Evolutionary conservation across 1,140 invertebrate species (phyloP).

Genomic region (Brachionus koreanus): DNA sequence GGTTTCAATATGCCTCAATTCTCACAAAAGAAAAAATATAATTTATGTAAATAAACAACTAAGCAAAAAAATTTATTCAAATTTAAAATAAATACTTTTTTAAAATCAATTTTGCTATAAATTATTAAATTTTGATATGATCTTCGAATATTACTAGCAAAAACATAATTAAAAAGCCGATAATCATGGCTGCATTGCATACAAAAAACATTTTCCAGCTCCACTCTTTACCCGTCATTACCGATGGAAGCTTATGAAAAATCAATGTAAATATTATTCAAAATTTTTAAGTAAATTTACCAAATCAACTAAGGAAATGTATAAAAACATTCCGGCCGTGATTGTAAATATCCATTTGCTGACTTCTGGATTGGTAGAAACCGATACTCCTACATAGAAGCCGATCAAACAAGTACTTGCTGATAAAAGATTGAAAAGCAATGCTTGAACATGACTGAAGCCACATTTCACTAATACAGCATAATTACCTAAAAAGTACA

Average conservation of each 20-base stretch:
- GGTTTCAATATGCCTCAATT: not conserved
- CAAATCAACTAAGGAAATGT: slow-evolving; percentile 43
- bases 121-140: slow-evolving; percentile 36
- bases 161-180: slow-evolving; percentile 24
- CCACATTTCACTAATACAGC: slow-evolving; percentile 43
- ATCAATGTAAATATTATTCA: not conserved
- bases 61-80: not conserved
- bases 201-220: slow-evolving; percentile 41
- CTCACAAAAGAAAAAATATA: not conserved
- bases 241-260: not conserved
- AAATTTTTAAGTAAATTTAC: slow-evolving; percentile 45
- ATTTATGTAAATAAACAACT: not conserved
- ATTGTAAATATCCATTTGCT: slow-evolving; percentile 40
- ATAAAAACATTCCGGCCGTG: slow-evolving; percentile 44
- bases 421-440: slow-evolving; percentile 61
- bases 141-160: slow-evolving; percentile 37
- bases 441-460: slow-evolving; percentile 27
- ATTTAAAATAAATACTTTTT: not conserved
- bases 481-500: slow-evolving; percentile 44
- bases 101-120: not conserved
- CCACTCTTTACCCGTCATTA: slow-evolving; percentile 27
- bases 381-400: slow-evolving; percentile 29
- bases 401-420: slow-evolving; percentile 52
- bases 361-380: not conserved
- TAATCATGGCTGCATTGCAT: slow-evolving; percentile 14